Base-by-base conservation (phyloP, 1,140 invertebrate genomes). In the Leptoteleia sp. region DNA sequence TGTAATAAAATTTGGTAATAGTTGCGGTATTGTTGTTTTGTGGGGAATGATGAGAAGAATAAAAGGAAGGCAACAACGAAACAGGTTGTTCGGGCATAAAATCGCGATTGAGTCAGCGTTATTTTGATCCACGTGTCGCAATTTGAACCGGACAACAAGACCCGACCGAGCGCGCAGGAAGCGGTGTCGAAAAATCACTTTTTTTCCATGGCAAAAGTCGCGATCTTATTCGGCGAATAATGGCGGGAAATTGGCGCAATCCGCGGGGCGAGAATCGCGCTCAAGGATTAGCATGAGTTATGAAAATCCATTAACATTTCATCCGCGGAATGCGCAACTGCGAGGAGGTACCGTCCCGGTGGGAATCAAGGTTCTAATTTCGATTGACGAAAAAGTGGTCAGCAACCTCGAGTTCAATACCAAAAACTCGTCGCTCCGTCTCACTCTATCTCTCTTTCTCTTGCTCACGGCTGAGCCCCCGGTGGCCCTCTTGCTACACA, bases 221-320 rank as follows among this genome's bases (percentile, higher is more conserved):
- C 7, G n/a, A 45, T 22, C 42, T 45, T 45, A 13, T 45, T 27
- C 6, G 22, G 27, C 4, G 16, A 48, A 48, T 31, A 29, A 47
- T 19, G 17, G 7, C 42, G 13, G 12, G 33, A 37, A 52, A 52
- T 52, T 27, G 33, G 37, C 7, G 33, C 33, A 37, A 22, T 9
- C 4, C 37, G n/a, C 19, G 16, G 31, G 31, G 15, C 17, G n/a
- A 31, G 4, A 9, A 54, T 25, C 12, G 19, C 25, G 7, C 15
- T n/a, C n/a, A n/a, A n/a, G 19, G 31, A 45, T 61, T 61, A 45
- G 2, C 42, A 62, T 48, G 22, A 2, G 11, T 59, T 47, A 59
- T 54, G 52, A 72, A 62, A 47, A 62, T 47, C 6, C 57, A 72
- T 62, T 37, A 72, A 62, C 47, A 62, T 72, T 62, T 47, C 9